Evolutionary conservation across 2,113 vertebrate genomes (phyloP), one percentile per base, ranked within the genome.

Genomic region (Lepus americanus): DNA sequence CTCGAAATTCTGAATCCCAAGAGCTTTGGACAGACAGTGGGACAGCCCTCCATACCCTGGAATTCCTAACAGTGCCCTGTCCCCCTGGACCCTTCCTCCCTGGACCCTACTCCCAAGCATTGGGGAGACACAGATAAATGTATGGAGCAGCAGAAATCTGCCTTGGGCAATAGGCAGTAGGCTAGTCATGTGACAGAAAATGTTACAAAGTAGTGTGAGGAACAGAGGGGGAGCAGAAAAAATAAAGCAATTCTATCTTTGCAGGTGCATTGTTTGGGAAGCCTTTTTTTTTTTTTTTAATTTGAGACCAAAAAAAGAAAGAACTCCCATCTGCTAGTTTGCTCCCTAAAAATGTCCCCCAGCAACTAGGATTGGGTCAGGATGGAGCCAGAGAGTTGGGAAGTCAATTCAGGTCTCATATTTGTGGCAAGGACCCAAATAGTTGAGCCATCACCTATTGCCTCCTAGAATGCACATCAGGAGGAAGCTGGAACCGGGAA

Each of bases 121-220:
- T 64, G 82, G 53, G 39, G 55, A 92, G 59, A 49, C n/a, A n/a
- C 14, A 84, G 39, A 92, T 29, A 93, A 63, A 87, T 84, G 61
- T 77, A 11, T 77, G 67, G 44, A 44, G 33, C 95, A 55, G 31
- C 55, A 29, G 80, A 79, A 73, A 77, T 67, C 20, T 73, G 22
- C 64, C 39, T 33, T 91, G 55, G 31, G 53, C 51, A 66, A 76
- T 96, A 63, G 33, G 12, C 73, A 44, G 7, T 44, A 44, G 44
- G 7, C 44, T 92, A 5, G 51, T 82, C 29, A 10, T 27, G 5
- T 17, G 13, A 36, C 76, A 93, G 73, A 83, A 92, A 66, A 88
- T 44, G 59, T 61, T 88, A 72, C 87, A 69, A 27, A 49, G 59
- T 66, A 4, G 51, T 85, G 3, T 70, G 44, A 66, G 51, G 61